Evolutionary conservation across 2,888 invertebrate genomes (phyloP).

Genomic region (Lysandra bellargus): DNA sequence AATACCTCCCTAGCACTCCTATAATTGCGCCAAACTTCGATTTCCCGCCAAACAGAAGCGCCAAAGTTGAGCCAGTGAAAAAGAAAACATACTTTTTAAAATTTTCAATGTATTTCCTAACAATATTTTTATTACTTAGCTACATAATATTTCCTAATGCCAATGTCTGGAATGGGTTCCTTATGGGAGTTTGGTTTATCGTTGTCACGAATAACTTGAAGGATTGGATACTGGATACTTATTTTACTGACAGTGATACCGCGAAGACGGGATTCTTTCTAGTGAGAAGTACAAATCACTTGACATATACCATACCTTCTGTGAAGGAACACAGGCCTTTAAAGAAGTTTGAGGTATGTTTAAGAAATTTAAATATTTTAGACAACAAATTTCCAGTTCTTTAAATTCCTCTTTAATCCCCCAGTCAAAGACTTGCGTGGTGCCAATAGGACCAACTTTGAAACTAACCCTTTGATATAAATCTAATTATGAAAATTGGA

Average conservation of each 20-base stretch:
- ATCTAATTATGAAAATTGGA: too few relatives aligned
- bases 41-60: slow-evolving; percentile 60
- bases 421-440: too few relatives aligned
- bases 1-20: slow-evolving; percentile 42
- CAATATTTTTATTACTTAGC: slow-evolving; percentile 60
- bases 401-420: too few relatives aligned
- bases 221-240: slow-evolving; percentile 64
- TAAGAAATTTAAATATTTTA: not conserved
- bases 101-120: slow-evolving; percentile 65
- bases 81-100: slow-evolving; percentile 57
- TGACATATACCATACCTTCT: slow-evolving; percentile 80
- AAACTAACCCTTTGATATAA: too few relatives aligned
- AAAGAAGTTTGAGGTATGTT: slow-evolving; percentile 79
- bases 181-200: slow-evolving; percentile 70
- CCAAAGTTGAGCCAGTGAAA: slow-evolving; percentile 40
- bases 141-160: slow-evolving; percentile 64
- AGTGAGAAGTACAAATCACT: slow-evolving; percentile 51
- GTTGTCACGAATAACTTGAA: slow-evolving; percentile 60
- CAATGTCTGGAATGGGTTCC: slow-evolving; percentile 69
- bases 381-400: too few relatives aligned
- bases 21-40: slow-evolving; percentile 51
- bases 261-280: slow-evolving; percentile 51
- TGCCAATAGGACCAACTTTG: too few relatives aligned
- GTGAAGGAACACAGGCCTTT: slow-evolving; percentile 82
- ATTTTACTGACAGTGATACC: slow-evolving; percentile 63